Evolutionary conservation across 2,888 invertebrate genomes (phyloP).

Genomic region (Synanthedon myopaeformis): DNA sequence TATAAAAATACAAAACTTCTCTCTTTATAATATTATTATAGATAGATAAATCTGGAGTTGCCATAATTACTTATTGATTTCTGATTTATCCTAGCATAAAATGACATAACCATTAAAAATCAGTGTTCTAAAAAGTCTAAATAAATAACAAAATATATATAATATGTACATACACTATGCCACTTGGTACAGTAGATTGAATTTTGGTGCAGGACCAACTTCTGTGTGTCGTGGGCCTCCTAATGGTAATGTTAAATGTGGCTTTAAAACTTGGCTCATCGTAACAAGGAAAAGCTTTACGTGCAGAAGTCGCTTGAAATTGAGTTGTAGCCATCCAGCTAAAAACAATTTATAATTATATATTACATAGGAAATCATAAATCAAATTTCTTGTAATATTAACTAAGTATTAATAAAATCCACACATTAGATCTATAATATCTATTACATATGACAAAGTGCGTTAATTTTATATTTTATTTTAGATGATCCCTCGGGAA

Average conservation of each 20-base stretch:
- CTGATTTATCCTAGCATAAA: no score
- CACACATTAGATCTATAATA: no score
- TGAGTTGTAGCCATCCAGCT: conserved; percentile 77
- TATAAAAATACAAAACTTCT: no score
- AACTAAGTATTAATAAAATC: no score
- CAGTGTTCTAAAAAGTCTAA: conserved; percentile 39
- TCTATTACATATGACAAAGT: no score
- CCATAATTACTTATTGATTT: no score
- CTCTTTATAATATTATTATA: no score
- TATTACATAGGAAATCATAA: neutral
- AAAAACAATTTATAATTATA: conserved; percentile 7
- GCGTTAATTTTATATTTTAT: no score
- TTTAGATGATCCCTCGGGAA: no score
- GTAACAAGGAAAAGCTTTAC: conserved; percentile 82
- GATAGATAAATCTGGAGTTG: no score
- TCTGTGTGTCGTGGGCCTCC: conserved; percentile 57
- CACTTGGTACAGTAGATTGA: neutral
- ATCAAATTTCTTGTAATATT: no score
- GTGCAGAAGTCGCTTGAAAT: conserved; percentile 76
- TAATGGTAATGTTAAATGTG: conserved; percentile 76
- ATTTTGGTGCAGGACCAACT: conserved; percentile 73
- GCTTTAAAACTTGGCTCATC: conserved; percentile 89
- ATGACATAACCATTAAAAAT: conserved; percentile 16
- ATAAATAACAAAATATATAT: conserved; percentile 7
- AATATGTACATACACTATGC: neutral